Evolutionary conservation across 2,113 vertebrate genomes (phyloP).

Genomic region (Peromyscus californicus): DNA sequence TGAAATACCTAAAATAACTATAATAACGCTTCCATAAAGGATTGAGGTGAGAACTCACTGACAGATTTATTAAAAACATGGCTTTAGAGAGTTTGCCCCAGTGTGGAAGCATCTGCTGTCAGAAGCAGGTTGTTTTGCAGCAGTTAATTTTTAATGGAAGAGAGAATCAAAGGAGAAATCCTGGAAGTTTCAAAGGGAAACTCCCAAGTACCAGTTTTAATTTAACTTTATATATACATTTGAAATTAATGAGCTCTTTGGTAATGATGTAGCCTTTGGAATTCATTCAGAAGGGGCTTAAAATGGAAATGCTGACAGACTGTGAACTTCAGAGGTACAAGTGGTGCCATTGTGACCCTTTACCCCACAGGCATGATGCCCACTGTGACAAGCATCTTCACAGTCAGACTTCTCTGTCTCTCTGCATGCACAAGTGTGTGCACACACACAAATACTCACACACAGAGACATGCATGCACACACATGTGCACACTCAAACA

Average conservation of each 20-base stretch:
- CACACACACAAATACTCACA: not conserved
- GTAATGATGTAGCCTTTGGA: conserved; percentile 56
- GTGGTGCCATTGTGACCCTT: not conserved
- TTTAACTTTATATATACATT: conserved; percentile 70
- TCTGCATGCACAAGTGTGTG: not conserved
- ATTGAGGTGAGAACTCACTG: not conserved
- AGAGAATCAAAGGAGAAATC: not conserved
- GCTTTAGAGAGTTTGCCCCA: not conserved
- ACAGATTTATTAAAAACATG: not conserved
- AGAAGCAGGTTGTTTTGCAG: not conserved
- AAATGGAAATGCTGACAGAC: conserved; percentile 75
- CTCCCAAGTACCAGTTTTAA: not conserved
- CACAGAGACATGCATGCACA: not conserved
- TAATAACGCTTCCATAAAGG: not conserved
- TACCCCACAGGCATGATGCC: not conserved
- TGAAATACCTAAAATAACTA: conserved; percentile 44
- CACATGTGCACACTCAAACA: not conserved
- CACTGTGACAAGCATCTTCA: not conserved
- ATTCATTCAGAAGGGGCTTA: conserved; percentile 66
- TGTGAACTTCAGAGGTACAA: not conserved
- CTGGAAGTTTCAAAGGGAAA: conserved; percentile 17
- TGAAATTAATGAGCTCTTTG: conserved; percentile 48
- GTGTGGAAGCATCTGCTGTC: not conserved
- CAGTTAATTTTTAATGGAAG: conserved; percentile 39
- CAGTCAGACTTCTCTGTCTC: not conserved